These are phyloP conservation scores for Diaphora mendica DNA, from an alignment of 2,888 invertebrate genomes.

Conservation along the genomic window DNA sequence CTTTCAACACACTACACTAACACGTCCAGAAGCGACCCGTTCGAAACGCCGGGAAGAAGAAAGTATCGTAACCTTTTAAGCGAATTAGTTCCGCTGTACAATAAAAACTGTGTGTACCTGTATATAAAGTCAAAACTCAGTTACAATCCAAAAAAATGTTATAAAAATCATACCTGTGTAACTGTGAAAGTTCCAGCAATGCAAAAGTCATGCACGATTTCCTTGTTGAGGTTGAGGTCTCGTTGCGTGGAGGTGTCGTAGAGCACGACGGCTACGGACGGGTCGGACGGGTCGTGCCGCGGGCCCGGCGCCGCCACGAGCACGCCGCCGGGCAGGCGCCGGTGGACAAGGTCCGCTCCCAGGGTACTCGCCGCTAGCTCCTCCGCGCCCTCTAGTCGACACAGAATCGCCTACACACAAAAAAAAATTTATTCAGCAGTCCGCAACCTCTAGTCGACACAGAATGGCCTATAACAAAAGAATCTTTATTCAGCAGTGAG, in stretches of 20 bases:
- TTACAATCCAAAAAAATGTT: background rate
- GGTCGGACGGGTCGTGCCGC: constrained; percentile 77
- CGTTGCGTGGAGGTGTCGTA: constrained; percentile 88
- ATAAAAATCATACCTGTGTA: constrained; percentile 61
- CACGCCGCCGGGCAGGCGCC: constrained; percentile 81
- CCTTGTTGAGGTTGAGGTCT: constrained; percentile 88
- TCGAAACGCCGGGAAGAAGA: too few relatives aligned
- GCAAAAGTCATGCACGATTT: constrained; percentile 85
- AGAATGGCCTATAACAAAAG: constrained; percentile 86
- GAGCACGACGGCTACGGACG: constrained; percentile 85
- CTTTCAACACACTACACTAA: too few relatives aligned
- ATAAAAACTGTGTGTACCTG: too few relatives aligned
- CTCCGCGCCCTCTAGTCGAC: constrained; percentile 90
- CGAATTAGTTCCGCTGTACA: too few relatives aligned
- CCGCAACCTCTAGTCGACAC: constrained; percentile 89
- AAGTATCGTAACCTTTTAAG: too few relatives aligned
- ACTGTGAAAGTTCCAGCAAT: constrained; percentile 71
- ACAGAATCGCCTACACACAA: constrained; percentile 87
- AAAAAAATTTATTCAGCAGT: background rate
- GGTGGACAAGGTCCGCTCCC: constrained; percentile 67
- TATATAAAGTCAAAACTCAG: too few relatives aligned
- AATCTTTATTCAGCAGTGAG: background rate
- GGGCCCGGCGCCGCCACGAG: constrained; percentile 86
- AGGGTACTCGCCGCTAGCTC: constrained; percentile 79
- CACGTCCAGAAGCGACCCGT: too few relatives aligned